A percentile compares a stretch with the other conserved stretches of the same genome.
These are phyloP conservation scores for Asbolus verrucosus DNA, from an alignment of 1,140 invertebrate species.

Conservation along the genomic window DNA sequence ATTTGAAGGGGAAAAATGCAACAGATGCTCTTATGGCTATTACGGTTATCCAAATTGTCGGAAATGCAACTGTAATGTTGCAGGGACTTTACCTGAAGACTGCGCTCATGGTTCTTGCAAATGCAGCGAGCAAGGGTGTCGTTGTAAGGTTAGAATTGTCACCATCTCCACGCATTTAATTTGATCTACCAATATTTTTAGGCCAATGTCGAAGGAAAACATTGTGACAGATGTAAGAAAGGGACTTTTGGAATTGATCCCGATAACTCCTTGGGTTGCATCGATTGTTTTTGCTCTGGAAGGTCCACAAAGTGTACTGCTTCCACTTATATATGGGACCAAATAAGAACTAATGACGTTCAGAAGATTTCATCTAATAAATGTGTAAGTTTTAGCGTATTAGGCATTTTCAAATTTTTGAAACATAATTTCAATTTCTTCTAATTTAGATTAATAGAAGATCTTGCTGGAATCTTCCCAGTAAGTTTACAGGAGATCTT, in stretches of 20 bases:
- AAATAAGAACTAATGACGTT: slow-evolving; percentile 28
- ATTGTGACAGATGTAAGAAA: slow-evolving; percentile 86
- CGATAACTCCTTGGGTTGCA: slow-evolving; percentile 84
- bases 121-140: slow-evolving; percentile 84
- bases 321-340: slow-evolving; percentile 80
- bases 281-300: slow-evolving; percentile 91
- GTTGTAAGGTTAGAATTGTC: slow-evolving; percentile 83
- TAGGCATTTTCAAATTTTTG: too few species aligned
- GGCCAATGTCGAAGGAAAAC: slow-evolving; percentile 79
- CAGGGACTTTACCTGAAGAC: slow-evolving; percentile 76
- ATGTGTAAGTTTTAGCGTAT: slow-evolving; percentile 49
- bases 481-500: slow-evolving; percentile 87
- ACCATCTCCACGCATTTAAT: too few species aligned
- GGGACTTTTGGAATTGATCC: slow-evolving; percentile 84
- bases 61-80: slow-evolving; percentile 80
- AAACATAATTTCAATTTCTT: neutral
- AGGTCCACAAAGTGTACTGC: slow-evolving; percentile 81
- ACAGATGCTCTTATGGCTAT: slow-evolving; percentile 84
- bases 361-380: neutral
- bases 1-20: slow-evolving; percentile 84
- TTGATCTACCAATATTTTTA: too few species aligned
- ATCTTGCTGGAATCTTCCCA: slow-evolving; percentile 66
- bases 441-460: slow-evolving; percentile 8
- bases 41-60: slow-evolving; percentile 92
- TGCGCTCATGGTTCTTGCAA: slow-evolving; percentile 77